A percentile compares a stretch with the other conserved stretches of the same genome.
phyloP scores from a whole-genome alignment of 2,113 vertebrate species.

The Scopus umbretta region DNA sequence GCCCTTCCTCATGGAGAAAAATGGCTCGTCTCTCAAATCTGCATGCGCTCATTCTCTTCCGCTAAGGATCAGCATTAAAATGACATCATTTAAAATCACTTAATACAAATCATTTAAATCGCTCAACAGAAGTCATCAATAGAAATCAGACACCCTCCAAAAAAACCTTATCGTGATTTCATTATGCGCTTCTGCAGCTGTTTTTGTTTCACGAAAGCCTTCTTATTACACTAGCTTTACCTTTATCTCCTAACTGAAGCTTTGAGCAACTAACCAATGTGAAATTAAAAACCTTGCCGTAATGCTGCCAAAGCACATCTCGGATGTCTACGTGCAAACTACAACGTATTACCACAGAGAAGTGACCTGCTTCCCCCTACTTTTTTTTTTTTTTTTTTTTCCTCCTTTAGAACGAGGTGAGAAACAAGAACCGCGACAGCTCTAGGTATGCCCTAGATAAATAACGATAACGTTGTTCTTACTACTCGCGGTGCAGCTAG shows the following conservation, averaged over 20 bases:
- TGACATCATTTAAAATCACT: not conserved
- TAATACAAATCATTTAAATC: not conserved
- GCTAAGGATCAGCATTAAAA: not conserved
- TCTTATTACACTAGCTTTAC: not conserved
- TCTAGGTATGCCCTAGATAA: not conserved
- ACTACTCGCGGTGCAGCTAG: rapidly evolving
- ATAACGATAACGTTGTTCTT: not conserved
- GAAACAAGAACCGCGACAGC: not conserved
- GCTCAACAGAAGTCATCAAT: not conserved
- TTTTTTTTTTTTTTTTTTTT: no score
- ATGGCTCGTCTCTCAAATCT: not conserved
- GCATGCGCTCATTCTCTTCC: not conserved
- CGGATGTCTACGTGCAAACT: rapidly evolving
- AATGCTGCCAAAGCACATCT: not conserved
- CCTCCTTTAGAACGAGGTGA: not conserved
- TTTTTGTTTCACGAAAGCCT: not conserved
- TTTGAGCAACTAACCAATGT: not conserved
- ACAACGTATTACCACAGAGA: rapidly evolving
- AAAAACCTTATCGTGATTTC: not conserved
- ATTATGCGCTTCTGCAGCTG: no score
- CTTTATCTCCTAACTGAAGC: not conserved
- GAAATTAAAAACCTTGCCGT: rapidly evolving
- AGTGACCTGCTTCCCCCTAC: rapidly evolving
- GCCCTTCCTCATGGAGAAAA: not conserved
- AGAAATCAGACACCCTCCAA: not conserved